Conservation (phyloP, 2,888 invertebrate species). For the Cryptus armator region DNA sequence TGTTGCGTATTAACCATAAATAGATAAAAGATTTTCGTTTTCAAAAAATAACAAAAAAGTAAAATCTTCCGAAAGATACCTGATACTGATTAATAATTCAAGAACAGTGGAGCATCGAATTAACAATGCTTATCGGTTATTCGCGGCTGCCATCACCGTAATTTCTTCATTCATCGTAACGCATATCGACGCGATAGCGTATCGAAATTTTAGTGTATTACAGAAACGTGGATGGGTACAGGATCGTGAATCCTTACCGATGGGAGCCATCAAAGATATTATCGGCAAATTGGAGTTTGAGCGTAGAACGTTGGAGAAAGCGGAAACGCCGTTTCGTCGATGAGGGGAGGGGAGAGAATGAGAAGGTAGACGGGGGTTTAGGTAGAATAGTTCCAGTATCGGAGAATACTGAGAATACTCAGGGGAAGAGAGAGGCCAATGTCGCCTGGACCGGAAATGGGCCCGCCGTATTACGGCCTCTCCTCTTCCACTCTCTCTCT, state of each 20-base stretch:
- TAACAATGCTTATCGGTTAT: background rate
- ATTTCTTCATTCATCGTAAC: conserved; percentile 4
- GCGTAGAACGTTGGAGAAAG: conserved; percentile 36
- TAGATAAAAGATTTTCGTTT: no score
- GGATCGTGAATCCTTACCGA: conserved; percentile 2
- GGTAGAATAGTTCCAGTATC: conserved; percentile 51
- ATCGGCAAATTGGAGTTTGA: conserved; percentile 62
- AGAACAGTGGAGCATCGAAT: background rate
- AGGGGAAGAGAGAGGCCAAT: conserved; percentile 50
- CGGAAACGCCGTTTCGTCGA: conserved; percentile 45
- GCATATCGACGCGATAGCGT: background rate
- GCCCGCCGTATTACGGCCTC: conserved; percentile 59
- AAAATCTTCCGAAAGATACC: background rate
- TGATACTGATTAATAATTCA: no score
- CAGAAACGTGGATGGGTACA: conserved; percentile 19
- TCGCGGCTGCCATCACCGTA: background rate
- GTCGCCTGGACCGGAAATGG: conserved; percentile 67
- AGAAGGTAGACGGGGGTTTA: background rate
- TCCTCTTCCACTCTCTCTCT: conserved; percentile 20
- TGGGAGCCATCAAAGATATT: conserved; percentile 54
- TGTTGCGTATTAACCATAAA: no score
- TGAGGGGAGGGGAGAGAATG: background rate
- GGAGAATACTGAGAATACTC: conserved; percentile 50
- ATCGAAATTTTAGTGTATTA: conserved; percentile 29
- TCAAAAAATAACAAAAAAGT: background rate